Percentiles rank a stretch among this genome's conserved stretches.
These are phyloP conservation scores for Lethrus apterus DNA, from an alignment of 1,140 invertebrate genomes.

Conservation along the genomic window DNA sequence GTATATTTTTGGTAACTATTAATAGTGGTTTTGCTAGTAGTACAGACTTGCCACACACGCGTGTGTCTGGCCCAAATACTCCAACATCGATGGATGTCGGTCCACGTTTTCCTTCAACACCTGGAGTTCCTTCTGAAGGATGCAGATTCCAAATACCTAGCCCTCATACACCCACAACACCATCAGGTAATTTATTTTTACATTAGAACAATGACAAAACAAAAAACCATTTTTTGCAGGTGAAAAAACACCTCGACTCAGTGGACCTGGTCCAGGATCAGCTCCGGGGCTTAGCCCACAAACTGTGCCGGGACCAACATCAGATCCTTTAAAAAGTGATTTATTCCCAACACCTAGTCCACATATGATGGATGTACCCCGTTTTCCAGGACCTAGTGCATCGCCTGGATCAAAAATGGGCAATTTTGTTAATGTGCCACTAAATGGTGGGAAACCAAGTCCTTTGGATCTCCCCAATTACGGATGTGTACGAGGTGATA, in stretches of 20 bases:
- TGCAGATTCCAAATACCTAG: constrained; percentile 44
- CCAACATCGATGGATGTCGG: constrained; percentile 42
- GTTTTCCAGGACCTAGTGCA: constrained; percentile 36
- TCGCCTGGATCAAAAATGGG: constrained; percentile 38
- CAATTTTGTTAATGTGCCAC: constrained; percentile 37
- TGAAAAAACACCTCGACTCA: constrained; percentile 22
- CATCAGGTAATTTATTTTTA: constrained; percentile 24
- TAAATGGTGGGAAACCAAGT: constrained; percentile 36
- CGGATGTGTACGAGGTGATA: constrained; percentile 57
- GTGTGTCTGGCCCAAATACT: constrained; percentile 43
- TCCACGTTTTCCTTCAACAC: constrained; percentile 39
- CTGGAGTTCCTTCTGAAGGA: constrained; percentile 34
- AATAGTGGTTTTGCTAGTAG: constrained; percentile 36
- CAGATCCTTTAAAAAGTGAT: constrained; percentile 36
- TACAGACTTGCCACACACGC: constrained; percentile 33
- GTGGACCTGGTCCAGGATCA: constrained; percentile 21
- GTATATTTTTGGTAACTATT: constrained; percentile 21
- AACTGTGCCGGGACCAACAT: constrained; percentile 34
- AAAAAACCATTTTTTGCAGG: constrained; percentile 8
- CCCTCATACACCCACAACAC: constrained; percentile 41
- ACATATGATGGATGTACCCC: constrained; percentile 39
- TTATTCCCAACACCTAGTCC: constrained; percentile 38
- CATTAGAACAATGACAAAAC: neutral
- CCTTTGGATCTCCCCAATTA: constrained; percentile 37
- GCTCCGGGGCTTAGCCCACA: constrained; percentile 36